Base-by-base conservation (phyloP, 1,140 invertebrate species). In the Drosophila bocqueti region DNA sequence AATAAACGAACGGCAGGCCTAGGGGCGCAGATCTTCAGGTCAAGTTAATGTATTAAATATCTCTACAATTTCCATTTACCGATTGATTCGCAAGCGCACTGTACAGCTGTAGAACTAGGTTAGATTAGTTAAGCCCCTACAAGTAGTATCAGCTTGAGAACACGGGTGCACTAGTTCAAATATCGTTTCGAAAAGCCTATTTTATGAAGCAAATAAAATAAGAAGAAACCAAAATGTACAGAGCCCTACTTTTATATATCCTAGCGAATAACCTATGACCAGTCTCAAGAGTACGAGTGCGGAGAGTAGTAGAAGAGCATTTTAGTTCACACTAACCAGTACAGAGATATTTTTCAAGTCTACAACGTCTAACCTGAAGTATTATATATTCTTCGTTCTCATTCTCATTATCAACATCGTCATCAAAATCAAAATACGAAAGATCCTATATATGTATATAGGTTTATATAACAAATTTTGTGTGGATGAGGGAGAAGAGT, bases 401-500 rank as follows among this genome's bases (percentile, higher is more conserved):
- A 91, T 52, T 52, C 29, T 90, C 89, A 77, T 91, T 84, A 79
- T 87, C 78, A 81, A 72, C 65, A 54, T 86, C 77, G 57, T 91
- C 84, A 66, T 93, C 91, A 82, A 91, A 91, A 92, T 93, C 89
- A 92, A 92, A 92, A 92, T 91, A 92, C 45, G 86, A 89, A 74
- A 92, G 62, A 72, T 92, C 90, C 91, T 92, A 85, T 55, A 16
- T 29, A 29, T 8, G 8, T 29, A 29, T 55, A 38, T 21, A 55
- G 47, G 26, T 61, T 38, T 38, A 24, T 16, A 50, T 45, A 59
- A 36, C n/a, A 59, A 65, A 72, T 57, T 21, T 31, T 57, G 55
- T 38, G 49, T 68, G n/a, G 54, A 46, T 36, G 59, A 40, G 15
- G 60, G 36, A 47, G 40, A 75, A 65, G 16, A 76, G 58, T 73